Conservation (phyloP, 2,888 invertebrate genomes). For the Morpho helenor region DNA sequence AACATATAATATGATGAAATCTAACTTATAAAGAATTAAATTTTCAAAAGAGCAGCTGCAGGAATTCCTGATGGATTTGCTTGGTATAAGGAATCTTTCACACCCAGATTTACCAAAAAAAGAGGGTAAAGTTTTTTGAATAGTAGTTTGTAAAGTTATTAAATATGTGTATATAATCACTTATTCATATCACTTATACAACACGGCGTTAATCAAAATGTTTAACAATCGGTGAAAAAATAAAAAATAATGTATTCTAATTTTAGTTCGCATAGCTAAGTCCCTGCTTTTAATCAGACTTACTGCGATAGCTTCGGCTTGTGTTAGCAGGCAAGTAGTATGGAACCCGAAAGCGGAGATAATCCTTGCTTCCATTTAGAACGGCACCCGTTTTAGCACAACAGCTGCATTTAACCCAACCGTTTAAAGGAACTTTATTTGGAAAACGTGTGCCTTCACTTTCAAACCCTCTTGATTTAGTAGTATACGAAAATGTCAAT, state of each 20-base stretch:
- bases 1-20: too few species aligned
- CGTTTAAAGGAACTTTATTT: slow-evolving; percentile 10
- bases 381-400: slow-evolving; percentile 6
- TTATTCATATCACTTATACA: too few species aligned
- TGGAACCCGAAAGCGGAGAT: slow-evolving; percentile 9
- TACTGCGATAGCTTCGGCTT: slow-evolving; percentile 12
- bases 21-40: too few species aligned
- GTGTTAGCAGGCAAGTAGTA: slow-evolving; percentile 11
- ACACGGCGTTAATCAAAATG: background rate
- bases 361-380: slow-evolving; percentile 12
- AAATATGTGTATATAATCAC: too few species aligned
- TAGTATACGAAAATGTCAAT: too few species aligned
- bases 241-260: background rate
- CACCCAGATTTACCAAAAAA: too few species aligned
- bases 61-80: too few species aligned
- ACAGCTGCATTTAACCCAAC: slow-evolving; percentile 8
- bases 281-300: slow-evolving; percentile 15
- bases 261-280: background rate
- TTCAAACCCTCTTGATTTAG: background rate
- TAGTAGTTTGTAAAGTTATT: too few species aligned
- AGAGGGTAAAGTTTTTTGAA: too few species aligned
- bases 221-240: background rate
- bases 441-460: background rate
- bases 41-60: too few species aligned
- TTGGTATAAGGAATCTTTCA: too few species aligned